A percentile compares a stretch with the other conserved stretches of the same genome.
These are phyloP conservation scores for Ctenoplectra terminalis DNA, from an alignment of 1,140 invertebrate genomes.

Conservation along the genomic window DNA sequence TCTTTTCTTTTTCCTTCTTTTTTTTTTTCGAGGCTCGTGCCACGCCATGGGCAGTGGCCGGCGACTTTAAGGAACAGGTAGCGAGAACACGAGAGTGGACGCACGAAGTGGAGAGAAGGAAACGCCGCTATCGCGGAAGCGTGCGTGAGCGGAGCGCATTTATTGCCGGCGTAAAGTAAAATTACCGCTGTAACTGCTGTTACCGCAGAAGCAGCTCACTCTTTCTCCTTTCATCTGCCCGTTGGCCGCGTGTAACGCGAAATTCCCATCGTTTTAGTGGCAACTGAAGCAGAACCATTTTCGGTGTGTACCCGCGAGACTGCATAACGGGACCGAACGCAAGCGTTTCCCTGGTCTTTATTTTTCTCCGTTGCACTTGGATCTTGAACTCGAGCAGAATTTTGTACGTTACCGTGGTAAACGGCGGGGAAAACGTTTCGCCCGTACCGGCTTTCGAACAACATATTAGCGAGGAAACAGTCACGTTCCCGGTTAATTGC, in stretches of 20 bases:
- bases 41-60: slow-evolving; percentile 6
- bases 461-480: not conserved
- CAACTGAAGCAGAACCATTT: slow-evolving; percentile 75
- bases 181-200: slow-evolving; percentile 75
- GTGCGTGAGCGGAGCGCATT: slow-evolving; percentile 77
- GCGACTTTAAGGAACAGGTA: slow-evolving; percentile 19
- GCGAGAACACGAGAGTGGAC: not conserved
- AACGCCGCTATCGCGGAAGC: slow-evolving; percentile 70
- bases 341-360: slow-evolving; percentile 22
- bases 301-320: slow-evolving; percentile 69
- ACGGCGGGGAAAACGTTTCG: not conserved
- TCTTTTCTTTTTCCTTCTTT: not conserved
- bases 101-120: not conserved
- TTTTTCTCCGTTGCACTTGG: not conserved
- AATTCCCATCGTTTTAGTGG: slow-evolving; percentile 79
- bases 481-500: slow-evolving; percentile 14
- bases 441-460: not conserved
- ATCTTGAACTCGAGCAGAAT: slow-evolving; percentile 9
- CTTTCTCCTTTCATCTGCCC: slow-evolving; percentile 47
- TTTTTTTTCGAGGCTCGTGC: slow-evolving; percentile 43
- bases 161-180: slow-evolving; percentile 77
- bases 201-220: slow-evolving; percentile 65
- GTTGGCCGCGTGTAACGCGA: slow-evolving; percentile 60
- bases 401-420: slow-evolving; percentile 12
- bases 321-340: slow-evolving; percentile 52